phyloP scores from a whole-genome alignment of 2,113 vertebrate genomes.

The Ifrita kowaldi region DNA sequence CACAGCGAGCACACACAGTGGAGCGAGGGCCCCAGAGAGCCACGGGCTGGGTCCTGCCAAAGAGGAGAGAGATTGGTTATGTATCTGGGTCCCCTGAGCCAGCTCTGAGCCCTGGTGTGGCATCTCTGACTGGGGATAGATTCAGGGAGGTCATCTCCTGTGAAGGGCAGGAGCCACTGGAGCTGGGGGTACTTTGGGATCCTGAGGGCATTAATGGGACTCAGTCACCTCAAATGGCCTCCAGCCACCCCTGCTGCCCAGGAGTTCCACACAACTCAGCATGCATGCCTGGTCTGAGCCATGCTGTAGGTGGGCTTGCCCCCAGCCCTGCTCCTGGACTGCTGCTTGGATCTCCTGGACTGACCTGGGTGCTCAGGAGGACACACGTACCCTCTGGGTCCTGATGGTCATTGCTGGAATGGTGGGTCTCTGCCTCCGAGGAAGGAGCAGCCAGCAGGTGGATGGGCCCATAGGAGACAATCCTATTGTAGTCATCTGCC shows the following conservation, averaged over 20 bases:
- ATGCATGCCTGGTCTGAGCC: neutral
- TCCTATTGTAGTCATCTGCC: slow-evolving; percentile 17
- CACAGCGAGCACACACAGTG: neutral
- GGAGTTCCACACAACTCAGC: neutral
- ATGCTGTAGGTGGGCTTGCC: neutral
- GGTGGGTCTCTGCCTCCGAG: neutral
- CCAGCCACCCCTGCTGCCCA: neutral
- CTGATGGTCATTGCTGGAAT: neutral
- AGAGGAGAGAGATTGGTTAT: neutral
- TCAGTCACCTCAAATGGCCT: neutral
- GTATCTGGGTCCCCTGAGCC: neutral
- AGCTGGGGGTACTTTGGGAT: neutral
- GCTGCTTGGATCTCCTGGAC: neutral
- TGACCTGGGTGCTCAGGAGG: neutral
- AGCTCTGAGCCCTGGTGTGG: fast-evolving
- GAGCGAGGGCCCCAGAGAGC: neutral
- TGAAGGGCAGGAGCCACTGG: neutral
- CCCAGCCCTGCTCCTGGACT: neutral
- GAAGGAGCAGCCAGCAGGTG: neutral
- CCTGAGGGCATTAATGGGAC: neutral
- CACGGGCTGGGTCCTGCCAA: neutral
- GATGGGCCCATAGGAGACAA: slow-evolving; percentile 66
- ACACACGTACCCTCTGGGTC: neutral
- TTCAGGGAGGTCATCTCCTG: neutral
- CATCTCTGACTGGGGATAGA: neutral